A percentile compares a stretch with the other conserved stretches of the same genome.
phyloP scores from a whole-genome alignment of 1,140 invertebrate species.

The Heterodera carotae region DNA sequence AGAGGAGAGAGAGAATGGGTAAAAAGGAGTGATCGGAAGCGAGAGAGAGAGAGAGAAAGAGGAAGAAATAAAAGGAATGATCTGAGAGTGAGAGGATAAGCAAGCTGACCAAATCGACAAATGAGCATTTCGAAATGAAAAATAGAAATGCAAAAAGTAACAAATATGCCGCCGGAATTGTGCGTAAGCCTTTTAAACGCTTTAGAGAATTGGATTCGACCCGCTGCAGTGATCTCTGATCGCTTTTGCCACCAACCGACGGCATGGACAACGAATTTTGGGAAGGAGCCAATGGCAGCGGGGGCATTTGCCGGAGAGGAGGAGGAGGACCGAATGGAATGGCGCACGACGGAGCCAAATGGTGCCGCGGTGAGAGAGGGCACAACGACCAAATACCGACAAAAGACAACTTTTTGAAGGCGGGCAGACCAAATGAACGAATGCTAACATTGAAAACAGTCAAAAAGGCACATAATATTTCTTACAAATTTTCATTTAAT shows the following conservation, averaged over 20 bases:
- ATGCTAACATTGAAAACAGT: background rate
- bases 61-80: too few species aligned
- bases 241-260: background rate
- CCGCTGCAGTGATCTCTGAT: background rate
- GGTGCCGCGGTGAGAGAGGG: conserved; percentile 4
- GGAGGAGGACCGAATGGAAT: conserved; percentile 9
- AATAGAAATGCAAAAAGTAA: too few species aligned
- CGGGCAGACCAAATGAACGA: background rate
- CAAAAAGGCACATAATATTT: too few species aligned
- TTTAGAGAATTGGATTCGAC: conserved; percentile 9
- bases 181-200: background rate
- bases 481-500: too few species aligned
- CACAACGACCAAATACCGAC: background rate
- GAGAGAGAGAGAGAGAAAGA: too few species aligned
- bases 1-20: too few species aligned
- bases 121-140: too few species aligned
- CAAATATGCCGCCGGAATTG: background rate
- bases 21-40: too few species aligned
- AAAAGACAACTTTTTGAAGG: conserved; percentile 1
- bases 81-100: too few species aligned
- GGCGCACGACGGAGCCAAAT: background rate
- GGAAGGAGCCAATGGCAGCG: background rate
- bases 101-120: too few species aligned
- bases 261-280: conserved; percentile 4
- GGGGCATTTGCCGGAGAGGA: background rate